Base-by-base conservation (phyloP, 2,888 invertebrate genomes). In the Heliothis peltigera region DNA sequence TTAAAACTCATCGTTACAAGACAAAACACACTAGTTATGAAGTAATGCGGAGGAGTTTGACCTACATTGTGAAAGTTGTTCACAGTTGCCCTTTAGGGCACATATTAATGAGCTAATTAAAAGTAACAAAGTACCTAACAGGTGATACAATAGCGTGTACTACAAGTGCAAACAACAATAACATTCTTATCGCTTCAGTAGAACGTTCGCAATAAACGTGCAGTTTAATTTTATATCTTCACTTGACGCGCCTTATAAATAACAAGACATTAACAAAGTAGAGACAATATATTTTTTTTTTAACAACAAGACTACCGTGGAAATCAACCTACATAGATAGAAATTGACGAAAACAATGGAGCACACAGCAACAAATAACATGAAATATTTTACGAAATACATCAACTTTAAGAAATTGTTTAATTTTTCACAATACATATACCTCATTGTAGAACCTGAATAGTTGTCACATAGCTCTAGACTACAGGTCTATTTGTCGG, bases 351-450 rank as follows among this genome's bases (percentile, higher is more conserved):
- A 56, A 63, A 77, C 81, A 77, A 77, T 65, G 25, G 63, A 43
- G 56, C 49, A 55, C 55, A 59, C 53, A 73, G 51, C 51, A 62
- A 66, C 78, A 80, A 80, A 78, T 65, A 78, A 75, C 64, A 66
- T 78, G 77, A 78, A 78, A 78, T 74, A 78, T 80, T 78, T 78
- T 32, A 64, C 70, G 54, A 80, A 70, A 78, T 78, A 78, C 28
- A 78, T 78, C 79, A 78, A 80, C 54, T 58, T 67, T 65, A 65
- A 65, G 57, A 44, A 49, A 8, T 58, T 49, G 39, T 39, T 69
- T 72, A 62, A 63, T 72, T 73, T 69, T 66, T 63, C 62, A 69
- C 46, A 51, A 64, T 56, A n/a, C n/a, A n/a, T n/a, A 15, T 55
- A 12, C 28, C 63, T 63, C 71, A 67, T 57, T 62, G 15, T 15